phyloP scores from a whole-genome alignment of 2,888 invertebrate genomes.

The Ormia ochracea region DNA sequence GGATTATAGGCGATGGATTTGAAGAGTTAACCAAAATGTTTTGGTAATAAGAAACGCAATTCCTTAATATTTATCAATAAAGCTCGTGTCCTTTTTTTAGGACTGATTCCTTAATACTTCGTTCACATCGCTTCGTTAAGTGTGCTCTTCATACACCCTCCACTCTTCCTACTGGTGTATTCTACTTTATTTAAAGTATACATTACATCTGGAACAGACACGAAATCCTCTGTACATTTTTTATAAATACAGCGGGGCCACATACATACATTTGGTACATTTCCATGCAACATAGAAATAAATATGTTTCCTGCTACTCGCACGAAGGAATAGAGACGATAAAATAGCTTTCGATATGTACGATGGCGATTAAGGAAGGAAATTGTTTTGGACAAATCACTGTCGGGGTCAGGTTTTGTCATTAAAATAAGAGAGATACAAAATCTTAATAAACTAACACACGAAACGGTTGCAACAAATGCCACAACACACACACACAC shows the following conservation, averaged over 20 bases:
- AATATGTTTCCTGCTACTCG: not conserved
- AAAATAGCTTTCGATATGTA: conserved; percentile 66
- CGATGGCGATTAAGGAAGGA: conserved; percentile 76
- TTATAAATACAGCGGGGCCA: conserved; percentile 2
- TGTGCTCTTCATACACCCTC: not conserved
- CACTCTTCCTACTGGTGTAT: not conserved
- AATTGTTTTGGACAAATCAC: conserved; percentile 73
- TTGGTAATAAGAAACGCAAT: no score
- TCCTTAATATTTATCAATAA: no score
- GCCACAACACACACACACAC: not conserved
- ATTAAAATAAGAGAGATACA: conserved; percentile 56
- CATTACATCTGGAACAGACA: conserved; percentile 30
- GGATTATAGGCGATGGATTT: no score
- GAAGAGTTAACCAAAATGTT: no score
- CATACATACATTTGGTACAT: not conserved
- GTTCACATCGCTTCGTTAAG: not conserved
- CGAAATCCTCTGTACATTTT: conserved; percentile 38
- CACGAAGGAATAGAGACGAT: conserved; percentile 16
- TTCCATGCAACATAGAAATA: conserved; percentile 44
- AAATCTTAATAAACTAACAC: conserved; percentile 54
- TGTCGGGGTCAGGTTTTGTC: conserved; percentile 62
- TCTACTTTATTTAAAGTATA: conserved; percentile 5
- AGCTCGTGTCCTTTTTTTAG: no score
- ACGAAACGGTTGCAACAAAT: conserved; percentile 26
- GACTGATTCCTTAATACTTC: no score